Percentiles rank a stretch among this genome's conserved stretches.
Conservation (phyloP, 2,797 vertebrate species). For the Bradypodion pumilum region DNA sequence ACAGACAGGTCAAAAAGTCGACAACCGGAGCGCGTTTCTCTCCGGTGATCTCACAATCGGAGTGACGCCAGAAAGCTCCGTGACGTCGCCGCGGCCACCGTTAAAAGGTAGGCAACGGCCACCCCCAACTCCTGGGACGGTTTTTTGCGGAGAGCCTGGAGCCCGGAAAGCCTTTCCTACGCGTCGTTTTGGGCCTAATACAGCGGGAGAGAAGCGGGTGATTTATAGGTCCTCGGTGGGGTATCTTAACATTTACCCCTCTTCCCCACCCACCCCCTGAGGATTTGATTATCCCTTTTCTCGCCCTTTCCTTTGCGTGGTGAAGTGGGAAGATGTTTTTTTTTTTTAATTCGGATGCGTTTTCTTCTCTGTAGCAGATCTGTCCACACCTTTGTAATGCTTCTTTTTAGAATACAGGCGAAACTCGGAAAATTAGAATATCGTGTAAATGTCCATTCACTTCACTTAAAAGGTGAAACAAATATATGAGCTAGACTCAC, state of each 20-base stretch:
- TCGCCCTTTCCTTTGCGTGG: not conserved
- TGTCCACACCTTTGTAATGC: not conserved
- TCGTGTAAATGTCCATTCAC: too few species aligned
- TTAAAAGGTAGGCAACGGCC: not conserved
- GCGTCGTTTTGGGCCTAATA: not conserved
- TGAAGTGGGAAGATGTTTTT: not conserved
- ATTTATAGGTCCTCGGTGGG: too few species aligned
- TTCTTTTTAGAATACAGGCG: too few species aligned
- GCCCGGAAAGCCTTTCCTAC: not conserved
- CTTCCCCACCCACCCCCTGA: too few species aligned
- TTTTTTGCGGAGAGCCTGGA: not conserved
- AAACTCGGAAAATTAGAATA: too few species aligned
- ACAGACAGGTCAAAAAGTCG: not conserved
- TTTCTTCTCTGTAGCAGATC: not conserved
- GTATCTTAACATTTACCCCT: too few species aligned
- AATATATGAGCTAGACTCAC: too few species aligned
- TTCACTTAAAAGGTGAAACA: too few species aligned
- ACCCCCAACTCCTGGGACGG: too few species aligned
- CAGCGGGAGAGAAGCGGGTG: not conserved
- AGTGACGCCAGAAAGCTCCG: conserved; percentile 16
- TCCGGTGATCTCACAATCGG: not conserved
- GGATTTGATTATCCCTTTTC: too few species aligned
- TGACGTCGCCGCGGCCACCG: not conserved
- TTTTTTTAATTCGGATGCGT: not conserved
- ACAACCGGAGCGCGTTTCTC: too few species aligned